Conservation (phyloP, 1,140 invertebrate genomes). For the Lutraria rhynchaena region DNA sequence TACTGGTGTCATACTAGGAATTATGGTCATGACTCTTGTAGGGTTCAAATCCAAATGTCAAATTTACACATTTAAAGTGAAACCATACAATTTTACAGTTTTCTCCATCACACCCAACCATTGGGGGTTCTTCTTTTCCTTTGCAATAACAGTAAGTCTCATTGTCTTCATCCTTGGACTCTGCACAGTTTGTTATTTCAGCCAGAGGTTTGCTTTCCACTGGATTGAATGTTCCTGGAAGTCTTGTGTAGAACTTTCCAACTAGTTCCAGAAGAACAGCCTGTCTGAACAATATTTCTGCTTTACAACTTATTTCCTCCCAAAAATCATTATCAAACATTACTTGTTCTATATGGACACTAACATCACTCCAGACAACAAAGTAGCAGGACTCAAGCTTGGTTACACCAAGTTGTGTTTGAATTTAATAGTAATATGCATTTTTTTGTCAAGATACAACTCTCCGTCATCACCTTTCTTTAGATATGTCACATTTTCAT, state of each 20-base stretch:
- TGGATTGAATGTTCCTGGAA: neutral
- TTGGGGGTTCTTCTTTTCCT: slow-evolving; percentile 1
- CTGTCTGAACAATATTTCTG: neutral
- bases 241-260: slow-evolving; percentile 14
- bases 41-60: too few relatives aligned
- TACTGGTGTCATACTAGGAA: too few relatives aligned
- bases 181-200: neutral
- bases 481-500: neutral
- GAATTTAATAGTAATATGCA: slow-evolving; percentile 13
- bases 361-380: slow-evolving; percentile 20
- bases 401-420: slow-evolving; percentile 1
- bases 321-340: slow-evolving; percentile 10
- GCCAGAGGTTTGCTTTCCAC: neutral
- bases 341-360: slow-evolving; percentile 14
- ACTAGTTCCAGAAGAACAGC: slow-evolving; percentile 34
- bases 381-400: neutral
- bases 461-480: slow-evolving; percentile 1
- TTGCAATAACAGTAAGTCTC: neutral
- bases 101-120: slow-evolving; percentile 54
- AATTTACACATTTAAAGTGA: slow-evolving; percentile 48
- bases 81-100: slow-evolving; percentile 48
- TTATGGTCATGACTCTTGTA: too few relatives aligned
- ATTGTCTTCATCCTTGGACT: neutral
- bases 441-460: neutral
- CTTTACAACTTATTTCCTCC: neutral